Evolutionary conservation across 2,797 vertebrate genomes (phyloP), one percentile per base, ranked within the genome.

Genomic region (Acanthiza pusilla): DNA sequence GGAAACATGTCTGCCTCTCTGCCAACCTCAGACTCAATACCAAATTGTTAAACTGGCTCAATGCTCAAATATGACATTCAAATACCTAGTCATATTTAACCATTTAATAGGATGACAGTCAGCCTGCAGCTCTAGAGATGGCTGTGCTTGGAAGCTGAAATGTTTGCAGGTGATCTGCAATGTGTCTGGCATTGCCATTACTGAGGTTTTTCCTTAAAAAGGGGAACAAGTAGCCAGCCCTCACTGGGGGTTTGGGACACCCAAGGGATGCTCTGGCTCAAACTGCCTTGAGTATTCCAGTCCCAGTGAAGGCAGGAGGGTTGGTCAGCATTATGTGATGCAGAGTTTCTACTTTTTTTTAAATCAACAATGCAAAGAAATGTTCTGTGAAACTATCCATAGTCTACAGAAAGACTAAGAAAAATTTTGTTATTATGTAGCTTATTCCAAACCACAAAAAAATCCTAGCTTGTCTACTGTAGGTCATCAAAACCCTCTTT

Each of bases 241-340:
- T 76, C 51, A 36, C 3, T 7, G 30, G 18, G 21, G 12, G 4
- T 21, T 9, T 55, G 53, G 34, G 27, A 47, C 36, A 75, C 8
- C 27, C 27, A 3, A 68, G 19, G 15, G 65, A 60, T 22, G 29
- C 51, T 62, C 21, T 25, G 47, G 11, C 26, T 65, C 18, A 22
- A 63, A 48, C 14, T 27, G 43, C 20, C 26, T 10, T 2, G 7
- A 50, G n/a, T 32, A 53, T 17, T 60, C 22, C 16, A 42, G 38
- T 16, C 60, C 57, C 1, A 5, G 25, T 2, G 3, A 73, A 30
- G 30, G 51, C 66, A 53, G 20, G 4, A 92, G 73, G 25, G 43
- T 22, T 62, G 29, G 19, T 8, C 32, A 36, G 17, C 43, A 36
- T 6, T 15, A 0, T 2, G 16, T 10, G 1, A 34, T 13, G 15